These are phyloP conservation scores for Eledona agricola DNA, from an alignment of 2,888 invertebrate genomes.

Conservation along the genomic window DNA sequence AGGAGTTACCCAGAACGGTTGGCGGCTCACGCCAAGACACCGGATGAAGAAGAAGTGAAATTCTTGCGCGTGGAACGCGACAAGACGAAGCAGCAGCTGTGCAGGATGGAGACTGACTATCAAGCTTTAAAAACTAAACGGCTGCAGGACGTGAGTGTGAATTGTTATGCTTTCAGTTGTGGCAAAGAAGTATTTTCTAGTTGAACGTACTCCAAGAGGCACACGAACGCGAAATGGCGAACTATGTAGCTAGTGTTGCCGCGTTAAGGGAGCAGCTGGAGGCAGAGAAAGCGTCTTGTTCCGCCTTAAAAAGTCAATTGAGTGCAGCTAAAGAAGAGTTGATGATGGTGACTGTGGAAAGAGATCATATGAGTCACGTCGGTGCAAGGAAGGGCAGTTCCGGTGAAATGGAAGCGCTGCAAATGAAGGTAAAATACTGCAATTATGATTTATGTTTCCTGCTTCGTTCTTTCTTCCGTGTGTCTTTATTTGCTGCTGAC, in stretches of 20 bases:
- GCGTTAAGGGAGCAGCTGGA: slow-evolving; percentile 70
- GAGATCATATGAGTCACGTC: slow-evolving; percentile 65
- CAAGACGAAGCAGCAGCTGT: slow-evolving; percentile 69
- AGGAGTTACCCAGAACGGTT: slow-evolving; percentile 56
- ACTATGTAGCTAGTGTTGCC: slow-evolving; percentile 70
- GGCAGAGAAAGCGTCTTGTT: slow-evolving; percentile 68
- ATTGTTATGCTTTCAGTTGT: too few relatives aligned
- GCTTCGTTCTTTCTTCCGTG: not conserved
- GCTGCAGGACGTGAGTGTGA: slow-evolving; percentile 82
- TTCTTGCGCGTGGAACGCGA: slow-evolving; percentile 67
- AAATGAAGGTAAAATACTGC: slow-evolving; percentile 52
- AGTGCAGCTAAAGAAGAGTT: slow-evolving; percentile 63
- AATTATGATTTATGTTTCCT: too few relatives aligned
- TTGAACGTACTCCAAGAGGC: slow-evolving; percentile 78
- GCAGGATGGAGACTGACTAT: slow-evolving; percentile 74
- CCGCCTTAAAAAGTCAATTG: slow-evolving; percentile 59
- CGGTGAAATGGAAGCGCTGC: slow-evolving; percentile 47
- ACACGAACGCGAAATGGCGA: slow-evolving; percentile 76
- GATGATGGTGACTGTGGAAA: slow-evolving; percentile 65
- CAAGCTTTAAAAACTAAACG: slow-evolving; percentile 79
- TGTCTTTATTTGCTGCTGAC: slow-evolving; percentile 3
- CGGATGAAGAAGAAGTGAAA: slow-evolving; percentile 65
- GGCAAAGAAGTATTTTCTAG: too few relatives aligned
- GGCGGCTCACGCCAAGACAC: slow-evolving; percentile 51
- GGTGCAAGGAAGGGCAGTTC: slow-evolving; percentile 1